A percentile compares a stretch with the other conserved stretches of the same genome.
phyloP scores from a whole-genome alignment of 1,140 invertebrate species.

The Hyposmocoma kahamanoa region DNA sequence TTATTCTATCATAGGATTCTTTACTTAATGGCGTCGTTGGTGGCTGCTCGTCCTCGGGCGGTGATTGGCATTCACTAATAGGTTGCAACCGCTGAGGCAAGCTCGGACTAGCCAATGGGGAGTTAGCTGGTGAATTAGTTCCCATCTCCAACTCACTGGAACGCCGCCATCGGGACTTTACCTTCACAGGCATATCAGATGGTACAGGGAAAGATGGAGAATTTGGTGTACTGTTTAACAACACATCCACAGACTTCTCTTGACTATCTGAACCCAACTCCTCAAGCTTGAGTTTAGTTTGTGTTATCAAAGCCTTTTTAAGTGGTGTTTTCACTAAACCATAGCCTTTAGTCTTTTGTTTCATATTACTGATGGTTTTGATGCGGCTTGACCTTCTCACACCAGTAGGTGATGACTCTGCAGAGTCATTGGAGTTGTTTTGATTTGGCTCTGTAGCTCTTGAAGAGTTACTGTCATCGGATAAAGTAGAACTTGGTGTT shows the following conservation, averaged over 20 bases:
- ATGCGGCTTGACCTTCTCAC: slow-evolving; percentile 75
- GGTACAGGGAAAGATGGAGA: slow-evolving; percentile 62
- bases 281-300: slow-evolving; percentile 60
- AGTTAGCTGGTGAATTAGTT: slow-evolving; percentile 58
- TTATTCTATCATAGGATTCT: slow-evolving; percentile 72
- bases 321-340: slow-evolving; percentile 72
- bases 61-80: slow-evolving; percentile 35
- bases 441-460: slow-evolving; percentile 49
- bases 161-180: slow-evolving; percentile 89
- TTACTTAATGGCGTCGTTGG: slow-evolving; percentile 41
- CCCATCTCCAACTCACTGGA: slow-evolving; percentile 89
- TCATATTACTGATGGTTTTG: slow-evolving; percentile 74
- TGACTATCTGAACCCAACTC: slow-evolving; percentile 61
- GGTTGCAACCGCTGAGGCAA: slow-evolving; percentile 38
- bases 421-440: slow-evolving; percentile 62
- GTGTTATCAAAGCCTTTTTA: slow-evolving; percentile 65
- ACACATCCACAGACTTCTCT: slow-evolving; percentile 39
- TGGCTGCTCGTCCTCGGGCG: slow-evolving; percentile 27
- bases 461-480: slow-evolving; percentile 67
- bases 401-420: slow-evolving; percentile 62
- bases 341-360: slow-evolving; percentile 75
- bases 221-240: slow-evolving; percentile 30
- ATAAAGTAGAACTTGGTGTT: slow-evolving; percentile 62
- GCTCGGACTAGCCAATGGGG: slow-evolving; percentile 55
- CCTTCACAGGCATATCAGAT: slow-evolving; percentile 83